Percentiles rank a stretch among this genome's conserved stretches.
These are phyloP conservation scores for Camarhynchus parvulus DNA, from an alignment of 2,113 vertebrate genomes.

Conservation along the genomic window DNA sequence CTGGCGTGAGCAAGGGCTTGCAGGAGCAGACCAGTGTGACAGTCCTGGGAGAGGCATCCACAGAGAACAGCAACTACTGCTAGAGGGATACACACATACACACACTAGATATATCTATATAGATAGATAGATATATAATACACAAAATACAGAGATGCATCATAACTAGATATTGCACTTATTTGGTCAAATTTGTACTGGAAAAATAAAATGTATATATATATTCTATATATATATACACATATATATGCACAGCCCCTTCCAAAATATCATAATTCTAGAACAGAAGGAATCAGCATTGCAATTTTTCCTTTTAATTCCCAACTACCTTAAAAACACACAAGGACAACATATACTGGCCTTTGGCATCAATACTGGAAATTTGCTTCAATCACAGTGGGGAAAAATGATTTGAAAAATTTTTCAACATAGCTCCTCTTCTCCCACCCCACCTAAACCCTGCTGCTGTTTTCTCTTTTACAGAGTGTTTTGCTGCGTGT, in stretches of 20 bases:
- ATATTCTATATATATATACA: not conserved
- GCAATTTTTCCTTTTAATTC: not conserved
- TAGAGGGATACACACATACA: not conserved
- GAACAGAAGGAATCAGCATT: not conserved
- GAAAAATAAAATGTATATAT: not conserved
- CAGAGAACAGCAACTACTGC: not conserved
- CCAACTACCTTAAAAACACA: not conserved
- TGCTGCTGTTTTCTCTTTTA: not conserved
- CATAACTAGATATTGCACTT: not conserved
- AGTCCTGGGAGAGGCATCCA: not conserved
- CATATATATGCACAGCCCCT: not conserved
- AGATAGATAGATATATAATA: not conserved
- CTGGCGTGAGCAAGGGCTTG: slow-evolving; percentile 35
- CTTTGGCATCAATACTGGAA: slow-evolving; percentile 57
- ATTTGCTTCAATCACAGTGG: not conserved
- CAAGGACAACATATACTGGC: not conserved
- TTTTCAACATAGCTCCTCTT: not conserved
- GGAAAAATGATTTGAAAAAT: not conserved
- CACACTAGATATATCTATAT: not conserved
- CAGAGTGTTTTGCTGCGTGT: not conserved
- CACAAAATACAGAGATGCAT: slow-evolving; percentile 1
- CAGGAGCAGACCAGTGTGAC: slow-evolving; percentile 44
- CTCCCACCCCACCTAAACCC: not conserved
- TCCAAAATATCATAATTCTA: not conserved
- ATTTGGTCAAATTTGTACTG: not conserved